A percentile compares a stretch with the other conserved stretches of the same genome.
phyloP scores from a whole-genome alignment of 2,797 vertebrate species.

The Sebastes minor region DNA sequence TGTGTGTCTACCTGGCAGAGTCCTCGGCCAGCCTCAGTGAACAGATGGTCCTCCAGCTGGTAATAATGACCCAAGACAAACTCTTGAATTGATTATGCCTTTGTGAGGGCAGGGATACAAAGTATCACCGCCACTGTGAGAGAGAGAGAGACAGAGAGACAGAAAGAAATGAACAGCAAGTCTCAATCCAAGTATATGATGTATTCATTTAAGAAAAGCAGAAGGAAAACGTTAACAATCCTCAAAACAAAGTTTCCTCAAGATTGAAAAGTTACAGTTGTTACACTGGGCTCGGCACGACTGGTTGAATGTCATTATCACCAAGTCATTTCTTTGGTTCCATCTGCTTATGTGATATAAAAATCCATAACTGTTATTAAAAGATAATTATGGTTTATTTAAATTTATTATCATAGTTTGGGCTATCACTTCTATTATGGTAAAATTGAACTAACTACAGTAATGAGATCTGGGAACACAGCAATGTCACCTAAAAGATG shows the following conservation, averaged over 20 bases:
- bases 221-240: not conserved
- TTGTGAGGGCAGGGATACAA: slow-evolving; percentile 72
- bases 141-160: not conserved
- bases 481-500: not conserved
- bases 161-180: not conserved
- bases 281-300: not conserved
- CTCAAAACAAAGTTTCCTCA: not conserved
- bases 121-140: slow-evolving; percentile 51
- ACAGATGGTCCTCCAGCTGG: slow-evolving; percentile 91
- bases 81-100: slow-evolving; percentile 83
- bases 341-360: not conserved
- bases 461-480: not conserved
- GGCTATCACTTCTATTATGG: not conserved
- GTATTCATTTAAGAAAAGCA: not conserved
- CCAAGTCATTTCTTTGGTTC: not conserved
- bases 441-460: not conserved
- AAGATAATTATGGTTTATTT: not conserved
- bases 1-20: slow-evolving; percentile 63
- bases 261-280: not conserved
- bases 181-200: not conserved
- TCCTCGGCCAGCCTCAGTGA: slow-evolving; percentile 71
- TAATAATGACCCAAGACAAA: slow-evolving; percentile 89
- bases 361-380: not conserved
- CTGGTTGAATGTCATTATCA: not conserved
- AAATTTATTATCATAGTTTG: not conserved